Base-by-base conservation (phyloP, 1,140 invertebrate genomes). In the Nebria ingens region DNA sequence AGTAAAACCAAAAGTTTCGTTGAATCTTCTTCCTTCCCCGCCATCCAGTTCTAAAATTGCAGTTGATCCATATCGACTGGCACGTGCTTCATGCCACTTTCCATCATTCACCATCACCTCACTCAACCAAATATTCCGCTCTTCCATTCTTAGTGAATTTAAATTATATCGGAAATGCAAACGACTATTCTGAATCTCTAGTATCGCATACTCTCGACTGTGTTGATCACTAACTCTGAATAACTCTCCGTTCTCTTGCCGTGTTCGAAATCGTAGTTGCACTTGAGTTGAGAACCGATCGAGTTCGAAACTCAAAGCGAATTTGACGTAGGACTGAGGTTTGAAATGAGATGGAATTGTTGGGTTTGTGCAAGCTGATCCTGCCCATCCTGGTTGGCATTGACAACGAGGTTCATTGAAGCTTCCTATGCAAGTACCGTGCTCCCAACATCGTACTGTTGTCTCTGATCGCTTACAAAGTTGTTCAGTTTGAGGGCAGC, bases 11-110 rank as follows among this genome's bases (percentile, higher is more conserved):
- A 93, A 93, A 0, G 92, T 93, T 70, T 97, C 93, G 68, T 96
- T 97, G 72, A 92, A 97, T 57, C 93, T 79, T 60, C 91, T 76
- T 0, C 94, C 94, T 76, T 98, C 94, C 1, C 95, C 95, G 12
- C 92, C 92, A 71, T 98, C 95, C 40, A 98, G 72, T 67, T 92
- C 90, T 40, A 98, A 71, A 12, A 87, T 92, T n/a, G 95, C 93
- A 3, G 92, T 90, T 29, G 91, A 93, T 29, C 95, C 94, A 62
- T 91, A 93, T 56, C 96, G 81, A 63, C 83, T 87, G 0, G 90
- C 88, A 59, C 87, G 81, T 0, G 93, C 92, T 4, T 89, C 90
- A 68, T 98, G 96, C 95, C 95, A 98, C 64, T 96, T 92, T 11
- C 96, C 96, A 73, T 98, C 93, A 66, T 94, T 91, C 1, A 97